Percentiles rank a stretch among this genome's conserved stretches.
Evolutionary conservation across 2,888 invertebrate species (phyloP).

Genomic region (Cyclophora albipunctata): DNA sequence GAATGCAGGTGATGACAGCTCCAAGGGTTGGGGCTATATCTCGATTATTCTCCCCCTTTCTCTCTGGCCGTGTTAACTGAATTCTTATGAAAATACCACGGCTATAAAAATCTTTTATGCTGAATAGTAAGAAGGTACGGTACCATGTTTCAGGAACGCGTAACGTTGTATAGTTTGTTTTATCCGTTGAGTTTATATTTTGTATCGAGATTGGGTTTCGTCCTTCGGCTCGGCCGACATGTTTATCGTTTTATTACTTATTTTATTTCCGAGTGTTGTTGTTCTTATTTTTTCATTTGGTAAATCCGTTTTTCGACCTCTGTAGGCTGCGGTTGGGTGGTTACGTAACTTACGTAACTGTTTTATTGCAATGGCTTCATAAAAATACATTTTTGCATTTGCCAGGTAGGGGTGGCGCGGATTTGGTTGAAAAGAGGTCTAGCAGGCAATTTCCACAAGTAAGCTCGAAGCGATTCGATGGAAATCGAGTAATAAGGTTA

Average conservation of each 20-base stretch:
- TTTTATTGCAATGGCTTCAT: no score
- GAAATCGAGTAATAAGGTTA: no score
- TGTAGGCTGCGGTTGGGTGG: no score
- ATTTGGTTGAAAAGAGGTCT: no score
- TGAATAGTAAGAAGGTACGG: conserved; percentile 35
- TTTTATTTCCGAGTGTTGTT: conserved; percentile 5
- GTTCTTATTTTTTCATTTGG: no score
- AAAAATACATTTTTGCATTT: no score
- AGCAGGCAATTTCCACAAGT: no score
- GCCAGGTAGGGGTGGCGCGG: no score
- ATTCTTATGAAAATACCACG: conserved; percentile 24
- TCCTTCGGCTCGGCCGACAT: conserved; percentile 21
- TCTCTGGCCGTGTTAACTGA: conserved; percentile 12
- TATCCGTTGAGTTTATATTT: conserved; percentile 27
- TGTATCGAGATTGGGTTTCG: conserved; percentile 23
- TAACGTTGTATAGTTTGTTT: conserved; percentile 36
- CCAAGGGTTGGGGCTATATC: conserved; percentile 7
- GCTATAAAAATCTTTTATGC: conserved; percentile 38
- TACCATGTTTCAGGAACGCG: conserved; percentile 25
- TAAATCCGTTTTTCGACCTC: no score
- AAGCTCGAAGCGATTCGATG: no score
- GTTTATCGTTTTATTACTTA: conserved; percentile 19
- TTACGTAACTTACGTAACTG: no score
- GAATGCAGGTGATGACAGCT: conserved; percentile 10
- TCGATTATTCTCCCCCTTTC: conserved; percentile 9